A percentile compares a stretch with the other conserved stretches of the same genome.
Evolutionary conservation across 2,113 vertebrate species (phyloP).

Genomic region (Theristicus caerulescens): DNA sequence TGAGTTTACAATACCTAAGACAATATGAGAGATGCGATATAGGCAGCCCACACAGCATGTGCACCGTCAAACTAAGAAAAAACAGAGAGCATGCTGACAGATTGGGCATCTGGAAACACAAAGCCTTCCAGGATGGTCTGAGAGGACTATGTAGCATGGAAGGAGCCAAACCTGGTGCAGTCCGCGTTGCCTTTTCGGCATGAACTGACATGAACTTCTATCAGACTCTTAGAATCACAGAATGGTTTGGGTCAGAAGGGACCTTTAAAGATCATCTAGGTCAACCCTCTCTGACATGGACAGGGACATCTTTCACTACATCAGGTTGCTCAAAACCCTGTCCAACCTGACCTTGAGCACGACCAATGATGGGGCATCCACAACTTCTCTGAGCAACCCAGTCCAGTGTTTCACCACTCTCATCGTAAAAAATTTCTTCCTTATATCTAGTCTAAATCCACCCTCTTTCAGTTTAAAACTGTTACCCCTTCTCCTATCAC

Average conservation of each 20-base stretch:
- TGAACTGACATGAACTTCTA: not conserved
- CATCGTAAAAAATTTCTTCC: not conserved
- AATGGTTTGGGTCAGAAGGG: not conserved
- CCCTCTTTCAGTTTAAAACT: not conserved
- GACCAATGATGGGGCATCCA: not conserved
- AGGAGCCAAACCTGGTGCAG: not conserved
- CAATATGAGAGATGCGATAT: not conserved
- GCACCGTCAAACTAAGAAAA: not conserved
- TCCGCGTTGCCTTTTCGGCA: not conserved
- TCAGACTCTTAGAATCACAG: not conserved
- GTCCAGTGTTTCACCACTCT: not conserved
- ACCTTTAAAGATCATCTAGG: not conserved
- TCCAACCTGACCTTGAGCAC: not conserved
- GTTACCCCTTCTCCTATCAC: not conserved
- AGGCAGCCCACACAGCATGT: not conserved
- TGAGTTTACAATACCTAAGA: not conserved
- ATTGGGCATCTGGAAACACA: not conserved
- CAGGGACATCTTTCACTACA: not conserved
- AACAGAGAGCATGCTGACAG: not conserved
- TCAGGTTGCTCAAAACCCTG: not conserved
- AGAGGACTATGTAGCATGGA: not conserved
- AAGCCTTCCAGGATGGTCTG: not conserved
- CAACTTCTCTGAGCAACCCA: not conserved
- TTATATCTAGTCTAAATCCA: not conserved
- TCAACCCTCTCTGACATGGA: accelerated